Evolutionary conservation across 2,113 vertebrate species (phyloP).

Genomic region (Excalfactoria chinensis): DNA sequence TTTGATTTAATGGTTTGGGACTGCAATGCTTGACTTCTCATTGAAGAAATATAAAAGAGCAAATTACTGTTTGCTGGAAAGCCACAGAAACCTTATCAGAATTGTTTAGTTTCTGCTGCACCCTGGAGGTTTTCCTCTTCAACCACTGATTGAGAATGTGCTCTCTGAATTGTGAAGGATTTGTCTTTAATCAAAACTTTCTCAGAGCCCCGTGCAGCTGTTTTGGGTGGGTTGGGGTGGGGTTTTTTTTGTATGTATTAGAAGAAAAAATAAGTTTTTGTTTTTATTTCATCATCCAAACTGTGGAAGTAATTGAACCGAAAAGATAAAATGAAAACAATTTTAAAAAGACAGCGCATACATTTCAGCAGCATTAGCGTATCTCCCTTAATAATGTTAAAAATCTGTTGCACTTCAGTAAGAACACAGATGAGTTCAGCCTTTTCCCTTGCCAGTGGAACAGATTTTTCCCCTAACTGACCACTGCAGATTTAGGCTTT

Average conservation of each 20-base stretch:
- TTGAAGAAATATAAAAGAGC: conserved; percentile 65
- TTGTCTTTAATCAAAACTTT: conserved; percentile 71
- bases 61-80: conserved; percentile 65
- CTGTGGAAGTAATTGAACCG: conserved; percentile 24
- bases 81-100: conserved; percentile 62
- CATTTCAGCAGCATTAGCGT: neutral
- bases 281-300: conserved; percentile 15
- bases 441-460: neutral
- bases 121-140: conserved; percentile 57
- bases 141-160: conserved; percentile 47
- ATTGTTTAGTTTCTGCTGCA: conserved; percentile 64
- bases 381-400: neutral
- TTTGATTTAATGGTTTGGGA: conserved; percentile 70
- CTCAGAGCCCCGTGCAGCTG: neutral
- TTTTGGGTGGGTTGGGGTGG: neutral
- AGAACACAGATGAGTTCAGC: neutral
- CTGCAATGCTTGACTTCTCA: conserved; percentile 55
- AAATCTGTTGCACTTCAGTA: neutral
- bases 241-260: neutral
- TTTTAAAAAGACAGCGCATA: neutral
- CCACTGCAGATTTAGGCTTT: neutral
- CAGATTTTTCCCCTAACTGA: neutral
- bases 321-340: conserved; percentile 18
- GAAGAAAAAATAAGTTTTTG: neutral
- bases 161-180: conserved; percentile 68